These are phyloP conservation scores for Neoitamus cyanurus DNA, from an alignment of 2,888 invertebrate genomes.

Conservation along the genomic window DNA sequence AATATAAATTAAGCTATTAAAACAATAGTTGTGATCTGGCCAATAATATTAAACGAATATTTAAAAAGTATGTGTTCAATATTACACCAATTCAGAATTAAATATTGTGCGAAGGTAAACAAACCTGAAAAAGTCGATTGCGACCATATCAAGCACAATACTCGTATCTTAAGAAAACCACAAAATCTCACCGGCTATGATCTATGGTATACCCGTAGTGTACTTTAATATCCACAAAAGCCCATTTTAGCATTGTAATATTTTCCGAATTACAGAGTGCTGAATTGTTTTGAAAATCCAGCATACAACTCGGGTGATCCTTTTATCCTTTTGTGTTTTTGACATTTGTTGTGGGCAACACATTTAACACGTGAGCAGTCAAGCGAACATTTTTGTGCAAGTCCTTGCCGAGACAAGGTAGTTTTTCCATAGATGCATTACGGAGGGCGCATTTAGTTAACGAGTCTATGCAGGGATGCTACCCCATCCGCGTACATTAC, in stretches of 20 bases:
- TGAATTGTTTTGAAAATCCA: constrained; percentile 41
- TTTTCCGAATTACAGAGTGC: constrained; percentile 31
- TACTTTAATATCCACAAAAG: background rate
- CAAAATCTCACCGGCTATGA: too few species aligned
- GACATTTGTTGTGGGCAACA: constrained; percentile 53
- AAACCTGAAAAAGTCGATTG: too few species aligned
- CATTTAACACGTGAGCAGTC: constrained; percentile 53
- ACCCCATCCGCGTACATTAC: background rate
- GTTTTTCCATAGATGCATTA: constrained; percentile 39
- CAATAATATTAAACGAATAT: too few species aligned
- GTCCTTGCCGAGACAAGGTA: background rate
- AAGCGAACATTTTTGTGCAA: constrained; percentile 45
- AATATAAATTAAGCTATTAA: too few species aligned
- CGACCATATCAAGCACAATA: too few species aligned
- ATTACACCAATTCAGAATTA: too few species aligned
- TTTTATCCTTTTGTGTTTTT: constrained; percentile 48
- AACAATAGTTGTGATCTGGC: too few species aligned
- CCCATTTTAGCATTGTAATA: background rate
- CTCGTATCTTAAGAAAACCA: too few species aligned
- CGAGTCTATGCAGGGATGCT: constrained; percentile 25
- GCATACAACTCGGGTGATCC: constrained; percentile 3
- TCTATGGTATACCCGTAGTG: background rate
- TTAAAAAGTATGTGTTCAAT: too few species aligned
- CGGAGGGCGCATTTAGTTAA: constrained; percentile 45
- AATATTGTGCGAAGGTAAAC: too few species aligned